Evolutionary conservation across 2,113 vertebrate species (phyloP), one percentile per base, ranked within the genome.

Genomic region (Conger conger): DNA sequence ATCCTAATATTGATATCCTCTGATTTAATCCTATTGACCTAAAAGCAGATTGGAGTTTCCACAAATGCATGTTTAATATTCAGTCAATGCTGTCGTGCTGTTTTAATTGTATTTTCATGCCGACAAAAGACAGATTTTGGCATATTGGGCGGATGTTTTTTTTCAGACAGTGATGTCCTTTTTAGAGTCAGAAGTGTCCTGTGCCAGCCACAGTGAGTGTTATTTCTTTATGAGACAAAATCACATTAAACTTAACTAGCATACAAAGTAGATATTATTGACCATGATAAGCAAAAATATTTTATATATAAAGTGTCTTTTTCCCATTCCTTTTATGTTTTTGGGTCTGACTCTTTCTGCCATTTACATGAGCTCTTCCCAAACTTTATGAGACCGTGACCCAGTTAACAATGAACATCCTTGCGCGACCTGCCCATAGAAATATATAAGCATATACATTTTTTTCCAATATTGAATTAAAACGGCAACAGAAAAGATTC

Each of bases 21-120:
- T 20, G 77, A 79, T 84, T 35, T 81, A 80, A 81, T 85, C 78
- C 79, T 36, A 18, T n/a, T 73, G 60, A 81, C 40, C 57, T 82
- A 40, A 68, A 68, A 82, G 36, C 13, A 83, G 57, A 35, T 13
- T 54, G 77, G 45, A 33, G 33, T 37, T 60, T 50, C 73, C 42
- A 60, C 23, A 37, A 82, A 38, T 35, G 81, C 17, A 0, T 27
- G 20, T 73, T 82, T 23, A 15, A 30, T n/a, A 45, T 38, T 76
- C 38, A 73, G 4, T 36, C 16, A 42, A 42, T 15, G 33, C 35
- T 38, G 73, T 33, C 33, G n/a, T 76, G 73, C 73, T 76, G n/a
- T 20, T 38, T 78, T 37, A 78, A 78, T 38, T 18, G 4, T 6
- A 78, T 11, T 78, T 30, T 78, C 13, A 78, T 13, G 9, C 33